A percentile compares a stretch with the other conserved stretches of the same genome.
Conservation (phyloP, 2,888 invertebrate genomes). For the Hetaerina titia region DNA sequence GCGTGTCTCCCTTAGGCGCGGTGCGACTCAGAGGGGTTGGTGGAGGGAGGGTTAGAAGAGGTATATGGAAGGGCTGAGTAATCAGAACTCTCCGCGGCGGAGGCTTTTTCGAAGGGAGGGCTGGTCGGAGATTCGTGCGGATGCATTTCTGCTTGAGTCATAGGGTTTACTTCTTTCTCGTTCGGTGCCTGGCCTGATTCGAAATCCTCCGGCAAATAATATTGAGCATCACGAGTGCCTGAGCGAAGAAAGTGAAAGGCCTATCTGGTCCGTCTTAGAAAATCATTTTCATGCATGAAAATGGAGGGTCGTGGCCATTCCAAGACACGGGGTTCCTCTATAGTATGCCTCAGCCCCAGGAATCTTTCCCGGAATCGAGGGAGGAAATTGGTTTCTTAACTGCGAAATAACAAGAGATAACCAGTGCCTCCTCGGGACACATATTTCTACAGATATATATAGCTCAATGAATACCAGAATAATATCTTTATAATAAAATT, state of each 20-base stretch:
- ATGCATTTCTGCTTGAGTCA: slow-evolving; percentile 12
- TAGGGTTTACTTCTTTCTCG: neutral
- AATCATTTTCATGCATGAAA: slow-evolving; percentile 13
- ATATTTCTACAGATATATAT: too few species aligned
- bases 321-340: neutral
- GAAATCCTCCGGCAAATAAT: neutral
- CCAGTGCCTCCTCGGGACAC: too few species aligned
- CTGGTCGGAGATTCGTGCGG: neutral
- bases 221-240: neutral
- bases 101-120: neutral
- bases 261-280: neutral
- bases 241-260: slow-evolving; percentile 5
- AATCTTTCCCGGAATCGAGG: neutral
- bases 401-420: neutral
- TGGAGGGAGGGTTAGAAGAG: neutral
- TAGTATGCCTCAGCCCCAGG: neutral
- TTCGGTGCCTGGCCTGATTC: neutral
- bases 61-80: neutral
- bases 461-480: too few species aligned
- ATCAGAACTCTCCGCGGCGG: neutral
- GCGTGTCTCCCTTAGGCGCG: neutral
- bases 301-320: neutral
- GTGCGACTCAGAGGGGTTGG: neutral
- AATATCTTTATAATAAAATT: too few species aligned
- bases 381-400: neutral